These are phyloP conservation scores for Neuroscelio doddi DNA, from an alignment of 2,888 invertebrate genomes.

Conservation along the genomic window DNA sequence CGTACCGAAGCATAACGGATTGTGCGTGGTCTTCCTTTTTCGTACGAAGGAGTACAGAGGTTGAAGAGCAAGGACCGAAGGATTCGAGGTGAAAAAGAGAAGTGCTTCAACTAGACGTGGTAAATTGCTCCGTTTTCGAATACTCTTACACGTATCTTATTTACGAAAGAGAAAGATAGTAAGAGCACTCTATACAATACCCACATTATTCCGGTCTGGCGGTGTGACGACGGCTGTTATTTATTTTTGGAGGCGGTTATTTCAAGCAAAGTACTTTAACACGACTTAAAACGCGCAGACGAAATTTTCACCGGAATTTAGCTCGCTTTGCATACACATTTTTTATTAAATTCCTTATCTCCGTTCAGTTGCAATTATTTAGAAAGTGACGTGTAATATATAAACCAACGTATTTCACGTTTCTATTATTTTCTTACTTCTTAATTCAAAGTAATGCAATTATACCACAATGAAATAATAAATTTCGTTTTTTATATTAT, in stretches of 20 bases:
- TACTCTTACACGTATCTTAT: slow-evolving; percentile 4
- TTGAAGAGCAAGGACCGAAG: too few relatives aligned
- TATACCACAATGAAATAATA: too few relatives aligned
- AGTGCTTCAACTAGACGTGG: slow-evolving; percentile 11
- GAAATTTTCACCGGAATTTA: slow-evolving; percentile 20
- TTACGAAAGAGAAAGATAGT: slow-evolving; percentile 4
- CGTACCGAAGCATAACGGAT: too few relatives aligned
- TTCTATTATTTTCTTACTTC: too few relatives aligned
- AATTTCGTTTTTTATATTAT: too few relatives aligned
- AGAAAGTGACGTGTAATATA: too few relatives aligned
- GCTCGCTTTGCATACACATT: neutral
- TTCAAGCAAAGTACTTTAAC: slow-evolving; percentile 49
- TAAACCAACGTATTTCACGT: too few relatives aligned
- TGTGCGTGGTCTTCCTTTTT: too few relatives aligned
- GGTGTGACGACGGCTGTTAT: slow-evolving; percentile 60
- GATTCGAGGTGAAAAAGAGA: slow-evolving; percentile 20
- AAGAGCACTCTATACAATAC: slow-evolving; percentile 51
- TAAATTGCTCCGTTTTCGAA: slow-evolving; percentile 4
- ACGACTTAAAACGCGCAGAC: slow-evolving; percentile 48
- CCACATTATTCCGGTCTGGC: slow-evolving; percentile 60
- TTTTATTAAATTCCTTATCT: neutral
- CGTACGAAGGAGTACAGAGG: too few relatives aligned
- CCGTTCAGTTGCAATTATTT: too few relatives aligned
- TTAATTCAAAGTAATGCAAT: too few relatives aligned
- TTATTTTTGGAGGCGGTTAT: slow-evolving; percentile 65